phyloP scores from a whole-genome alignment of 2,888 invertebrate genomes.

The Macropis europaea region DNA sequence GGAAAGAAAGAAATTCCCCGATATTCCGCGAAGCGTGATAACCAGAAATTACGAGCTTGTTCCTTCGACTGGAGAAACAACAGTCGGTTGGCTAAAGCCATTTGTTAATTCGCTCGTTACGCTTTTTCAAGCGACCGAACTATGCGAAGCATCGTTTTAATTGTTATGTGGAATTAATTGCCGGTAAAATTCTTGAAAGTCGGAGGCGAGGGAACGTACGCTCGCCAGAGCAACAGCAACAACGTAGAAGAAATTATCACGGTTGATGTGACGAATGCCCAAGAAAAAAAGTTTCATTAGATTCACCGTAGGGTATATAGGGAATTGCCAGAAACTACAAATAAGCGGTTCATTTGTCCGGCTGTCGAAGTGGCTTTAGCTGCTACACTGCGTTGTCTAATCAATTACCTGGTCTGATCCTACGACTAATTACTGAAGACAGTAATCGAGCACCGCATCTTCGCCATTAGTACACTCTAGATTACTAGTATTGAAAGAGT shows the following conservation, averaged over 20 bases:
- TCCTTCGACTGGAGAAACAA: neutral
- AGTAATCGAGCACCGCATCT: conserved; percentile 10
- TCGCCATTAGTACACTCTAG: neutral
- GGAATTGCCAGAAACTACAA: conserved; percentile 23
- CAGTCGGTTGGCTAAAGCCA: neutral
- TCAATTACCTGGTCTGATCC: neutral
- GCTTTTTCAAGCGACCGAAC: neutral
- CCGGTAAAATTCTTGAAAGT: conserved; percentile 15
- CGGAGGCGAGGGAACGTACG: neutral
- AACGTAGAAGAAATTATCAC: conserved; percentile 25
- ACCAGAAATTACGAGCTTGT: neutral
- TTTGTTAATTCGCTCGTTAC: neutral
- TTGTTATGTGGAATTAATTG: conserved; percentile 24
- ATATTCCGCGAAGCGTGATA: neutral
- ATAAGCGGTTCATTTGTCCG: conserved; percentile 44
- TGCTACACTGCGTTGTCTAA: conserved; percentile 8
- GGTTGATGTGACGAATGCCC: conserved; percentile 1
- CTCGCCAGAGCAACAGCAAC: too few relatives aligned
- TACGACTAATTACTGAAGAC: conserved; percentile 19
- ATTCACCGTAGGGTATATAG: conserved; percentile 15
- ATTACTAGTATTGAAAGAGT: too few relatives aligned
- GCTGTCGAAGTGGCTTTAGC: conserved; percentile 34
- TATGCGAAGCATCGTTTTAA: neutral
- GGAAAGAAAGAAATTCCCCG: neutral
- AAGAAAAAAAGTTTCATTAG: conserved; percentile 37